Percentiles rank a stretch among this genome's conserved stretches.
These are phyloP conservation scores for Columba janthina DNA, from an alignment of 2,113 vertebrate genomes.

Conservation along the genomic window DNA sequence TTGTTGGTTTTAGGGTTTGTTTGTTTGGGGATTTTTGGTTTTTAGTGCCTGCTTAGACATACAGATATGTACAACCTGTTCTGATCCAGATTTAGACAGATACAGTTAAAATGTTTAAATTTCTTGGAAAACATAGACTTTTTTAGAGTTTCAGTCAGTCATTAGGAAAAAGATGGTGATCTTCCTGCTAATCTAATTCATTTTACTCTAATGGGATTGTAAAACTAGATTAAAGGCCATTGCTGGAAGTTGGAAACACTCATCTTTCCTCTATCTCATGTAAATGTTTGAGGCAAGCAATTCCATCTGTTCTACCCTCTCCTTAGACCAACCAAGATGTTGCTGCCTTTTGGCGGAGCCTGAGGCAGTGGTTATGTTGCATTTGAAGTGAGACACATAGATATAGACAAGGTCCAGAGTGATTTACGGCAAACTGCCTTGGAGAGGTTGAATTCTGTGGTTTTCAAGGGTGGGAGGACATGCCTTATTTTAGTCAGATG, in stretches of 20 bases:
- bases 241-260: background rate
- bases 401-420: background rate
- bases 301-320: background rate
- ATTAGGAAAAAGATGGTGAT: background rate
- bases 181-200: background rate
- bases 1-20: background rate
- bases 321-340: background rate
- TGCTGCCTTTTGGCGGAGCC: background rate
- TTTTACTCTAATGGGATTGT: background rate
- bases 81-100: background rate
- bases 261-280: background rate
- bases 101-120: background rate
- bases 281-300: background rate
- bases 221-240: background rate
- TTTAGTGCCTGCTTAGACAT: background rate
- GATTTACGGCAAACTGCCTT: background rate
- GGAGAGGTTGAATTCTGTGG: background rate
- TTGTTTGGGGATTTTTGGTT: background rate
- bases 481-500: background rate
- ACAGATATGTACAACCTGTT: background rate
- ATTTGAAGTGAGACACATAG: background rate
- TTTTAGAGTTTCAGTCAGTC: background rate
- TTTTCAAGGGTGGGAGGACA: background rate
- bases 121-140: background rate
- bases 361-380: background rate